Evolutionary conservation across 2,113 vertebrate species (phyloP).

Genomic region (Petroica traversi): DNA sequence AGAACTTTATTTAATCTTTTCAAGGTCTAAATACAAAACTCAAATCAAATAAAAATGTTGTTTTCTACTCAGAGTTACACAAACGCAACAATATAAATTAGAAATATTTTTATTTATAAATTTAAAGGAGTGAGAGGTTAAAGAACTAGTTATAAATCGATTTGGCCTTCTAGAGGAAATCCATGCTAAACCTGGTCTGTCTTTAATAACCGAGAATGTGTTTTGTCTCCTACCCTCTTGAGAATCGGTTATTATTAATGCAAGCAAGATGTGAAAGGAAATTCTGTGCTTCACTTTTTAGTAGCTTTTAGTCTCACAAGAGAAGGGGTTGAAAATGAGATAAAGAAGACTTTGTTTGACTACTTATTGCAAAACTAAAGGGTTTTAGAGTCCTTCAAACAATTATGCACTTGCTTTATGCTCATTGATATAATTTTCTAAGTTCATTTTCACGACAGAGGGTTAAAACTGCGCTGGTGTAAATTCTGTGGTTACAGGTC

Average conservation of each 20-base stretch:
- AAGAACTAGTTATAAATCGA: neutral
- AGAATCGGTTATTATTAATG: constrained; percentile 6
- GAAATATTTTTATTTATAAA: neutral
- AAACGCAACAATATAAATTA: neutral
- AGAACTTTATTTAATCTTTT: neutral
- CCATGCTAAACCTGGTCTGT: neutral
- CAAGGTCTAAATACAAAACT: neutral
- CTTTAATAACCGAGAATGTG: neutral
- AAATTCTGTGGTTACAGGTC: neutral
- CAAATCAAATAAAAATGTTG: neutral
- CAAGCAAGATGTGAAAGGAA: neutral
- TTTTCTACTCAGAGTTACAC: neutral
- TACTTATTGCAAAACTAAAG: neutral
- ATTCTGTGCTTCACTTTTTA: neutral
- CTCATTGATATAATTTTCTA: neutral
- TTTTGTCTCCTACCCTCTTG: neutral
- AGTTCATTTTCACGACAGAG: neutral
- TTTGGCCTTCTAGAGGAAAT: neutral
- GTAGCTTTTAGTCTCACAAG: neutral
- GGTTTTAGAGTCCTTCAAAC: neutral
- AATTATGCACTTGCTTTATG: neutral
- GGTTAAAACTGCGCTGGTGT: neutral
- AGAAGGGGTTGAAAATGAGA: neutral
- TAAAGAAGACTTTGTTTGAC: neutral
- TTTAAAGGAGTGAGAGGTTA: neutral